Evolutionary conservation across 1,140 invertebrate species (phyloP).

Genomic region (Procambarus clarkii): DNA sequence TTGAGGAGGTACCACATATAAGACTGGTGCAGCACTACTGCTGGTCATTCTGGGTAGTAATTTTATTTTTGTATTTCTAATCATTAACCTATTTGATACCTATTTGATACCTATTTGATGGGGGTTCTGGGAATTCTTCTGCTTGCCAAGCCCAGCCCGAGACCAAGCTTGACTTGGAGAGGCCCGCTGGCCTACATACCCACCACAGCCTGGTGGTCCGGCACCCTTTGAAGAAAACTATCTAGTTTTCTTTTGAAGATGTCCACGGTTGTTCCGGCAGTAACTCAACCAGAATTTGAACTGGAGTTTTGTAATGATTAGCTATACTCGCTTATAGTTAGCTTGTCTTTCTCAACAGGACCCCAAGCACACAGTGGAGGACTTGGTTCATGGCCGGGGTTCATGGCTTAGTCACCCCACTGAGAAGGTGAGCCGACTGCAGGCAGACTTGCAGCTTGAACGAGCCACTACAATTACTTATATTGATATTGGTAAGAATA

Average conservation of each 20-base stretch:
- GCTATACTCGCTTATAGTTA: neutral
- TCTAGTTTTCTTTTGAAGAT: neutral
- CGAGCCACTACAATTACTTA: conserved; percentile 43
- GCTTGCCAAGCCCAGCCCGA: no score
- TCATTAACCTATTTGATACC: no score
- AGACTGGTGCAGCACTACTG: no score
- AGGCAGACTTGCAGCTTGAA: conserved; percentile 46
- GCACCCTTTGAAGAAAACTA: neutral
- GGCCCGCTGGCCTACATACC: neutral
- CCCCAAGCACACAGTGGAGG: conserved; percentile 45
- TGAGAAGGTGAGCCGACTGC: conserved; percentile 36
- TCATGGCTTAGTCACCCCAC: conserved; percentile 34
- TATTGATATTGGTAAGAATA: conserved; percentile 48
- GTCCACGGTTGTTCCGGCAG: neutral
- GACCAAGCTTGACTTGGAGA: neutral
- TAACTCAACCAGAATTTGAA: neutral
- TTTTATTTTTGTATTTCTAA: no score
- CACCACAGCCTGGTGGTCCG: no score
- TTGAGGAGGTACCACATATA: no score
- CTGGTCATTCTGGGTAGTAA: no score
- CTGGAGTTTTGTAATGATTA: neutral
- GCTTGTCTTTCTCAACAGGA: conserved; percentile 14
- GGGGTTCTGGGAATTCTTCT: no score
- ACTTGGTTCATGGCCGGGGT: conserved; percentile 40
- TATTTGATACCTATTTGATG: no score